Percentiles rank a stretch among this genome's conserved stretches.
These are phyloP conservation scores for Boloria selene DNA, from an alignment of 2,888 invertebrate genomes.

Conservation along the genomic window DNA sequence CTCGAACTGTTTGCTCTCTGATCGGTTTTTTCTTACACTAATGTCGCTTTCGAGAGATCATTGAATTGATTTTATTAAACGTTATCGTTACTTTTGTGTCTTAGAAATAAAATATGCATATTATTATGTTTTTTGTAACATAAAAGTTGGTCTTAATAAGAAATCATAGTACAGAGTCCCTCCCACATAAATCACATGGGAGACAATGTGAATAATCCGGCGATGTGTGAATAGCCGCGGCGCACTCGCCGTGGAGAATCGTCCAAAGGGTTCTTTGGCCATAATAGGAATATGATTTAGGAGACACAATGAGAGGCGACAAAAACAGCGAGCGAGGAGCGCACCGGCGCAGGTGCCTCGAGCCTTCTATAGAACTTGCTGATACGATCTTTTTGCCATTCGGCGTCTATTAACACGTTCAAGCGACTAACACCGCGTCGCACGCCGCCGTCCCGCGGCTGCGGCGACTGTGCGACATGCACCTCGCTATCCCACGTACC, in stretches of 20 bases:
- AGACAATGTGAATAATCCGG: constrained; percentile 30
- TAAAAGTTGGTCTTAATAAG: background rate
- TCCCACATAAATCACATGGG: constrained; percentile 40
- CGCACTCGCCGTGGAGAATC: constrained; percentile 48
- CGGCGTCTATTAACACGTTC: constrained; percentile 42
- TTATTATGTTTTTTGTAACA: background rate
- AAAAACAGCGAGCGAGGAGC: constrained; percentile 39
- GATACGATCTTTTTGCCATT: constrained; percentile 37
- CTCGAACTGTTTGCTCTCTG: background rate
- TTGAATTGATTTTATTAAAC: background rate
- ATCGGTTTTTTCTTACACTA: background rate
- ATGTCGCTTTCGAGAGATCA: background rate
- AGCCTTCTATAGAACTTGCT: constrained; percentile 28
- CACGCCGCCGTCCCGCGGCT: too few relatives aligned
- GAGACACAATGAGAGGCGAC: constrained; percentile 39
- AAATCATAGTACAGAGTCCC: background rate
- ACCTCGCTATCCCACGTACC: constrained; percentile 18
- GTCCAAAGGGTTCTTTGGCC: constrained; percentile 49
- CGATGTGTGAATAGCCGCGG: constrained; percentile 34
- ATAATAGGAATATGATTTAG: constrained; percentile 51
- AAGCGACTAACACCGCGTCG: background rate
- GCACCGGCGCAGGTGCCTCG: constrained; percentile 47
- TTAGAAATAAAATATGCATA: background rate
- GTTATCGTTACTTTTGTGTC: too few relatives aligned
- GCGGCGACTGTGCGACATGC: constrained; percentile 32